A percentile compares a stretch with the other conserved stretches of the same genome.
Evolutionary conservation across 2,888 invertebrate species (phyloP).

Genomic region (Nowickia ferox): DNA sequence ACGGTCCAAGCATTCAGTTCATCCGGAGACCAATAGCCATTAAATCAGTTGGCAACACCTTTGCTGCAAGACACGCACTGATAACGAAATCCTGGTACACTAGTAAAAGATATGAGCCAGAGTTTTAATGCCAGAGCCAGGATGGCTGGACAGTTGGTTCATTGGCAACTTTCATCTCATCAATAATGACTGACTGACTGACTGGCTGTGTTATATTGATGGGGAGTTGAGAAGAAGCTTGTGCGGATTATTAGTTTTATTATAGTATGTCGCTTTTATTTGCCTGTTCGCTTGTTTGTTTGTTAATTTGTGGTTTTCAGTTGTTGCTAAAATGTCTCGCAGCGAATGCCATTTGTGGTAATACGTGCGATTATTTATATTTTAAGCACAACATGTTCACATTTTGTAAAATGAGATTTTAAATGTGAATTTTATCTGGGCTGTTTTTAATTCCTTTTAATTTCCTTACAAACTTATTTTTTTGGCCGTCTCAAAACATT

Average conservation of each 20-base stretch:
- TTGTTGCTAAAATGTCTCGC: conserved; percentile 52
- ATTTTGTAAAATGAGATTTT: conserved; percentile 83
- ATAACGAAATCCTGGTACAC: conserved; percentile 72
- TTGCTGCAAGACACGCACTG: conserved; percentile 80
- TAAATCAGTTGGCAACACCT: conserved; percentile 79
- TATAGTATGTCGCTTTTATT: not conserved
- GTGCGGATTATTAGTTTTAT: conserved; percentile 41
- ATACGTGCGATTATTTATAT: conserved; percentile 82
- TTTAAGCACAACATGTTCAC: conserved; percentile 82
- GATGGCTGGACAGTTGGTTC: conserved; percentile 41
- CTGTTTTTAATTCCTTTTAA: conserved; percentile 68
- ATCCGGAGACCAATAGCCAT: conserved; percentile 45
- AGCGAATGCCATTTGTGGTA: conserved; percentile 72
- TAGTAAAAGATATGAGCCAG: conserved; percentile 62
- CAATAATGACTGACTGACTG: conserved; percentile 46
- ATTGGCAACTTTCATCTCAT: conserved; percentile 51
- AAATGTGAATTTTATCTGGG: conserved; percentile 82
- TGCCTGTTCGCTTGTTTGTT: not conserved
- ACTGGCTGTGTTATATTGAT: conserved; percentile 26
- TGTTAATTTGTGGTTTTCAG: conserved; percentile 19
- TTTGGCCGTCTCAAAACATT: conserved; percentile 65
- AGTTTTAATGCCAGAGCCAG: conserved; percentile 38
- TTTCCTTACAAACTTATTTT: conserved; percentile 48
- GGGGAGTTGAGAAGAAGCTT: conserved; percentile 25
- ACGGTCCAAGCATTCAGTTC: conserved; percentile 30